Evolutionary conservation across 2,888 invertebrate species (phyloP), one percentile per base, ranked within the genome.

Genomic region (Eilema griseolum): DNA sequence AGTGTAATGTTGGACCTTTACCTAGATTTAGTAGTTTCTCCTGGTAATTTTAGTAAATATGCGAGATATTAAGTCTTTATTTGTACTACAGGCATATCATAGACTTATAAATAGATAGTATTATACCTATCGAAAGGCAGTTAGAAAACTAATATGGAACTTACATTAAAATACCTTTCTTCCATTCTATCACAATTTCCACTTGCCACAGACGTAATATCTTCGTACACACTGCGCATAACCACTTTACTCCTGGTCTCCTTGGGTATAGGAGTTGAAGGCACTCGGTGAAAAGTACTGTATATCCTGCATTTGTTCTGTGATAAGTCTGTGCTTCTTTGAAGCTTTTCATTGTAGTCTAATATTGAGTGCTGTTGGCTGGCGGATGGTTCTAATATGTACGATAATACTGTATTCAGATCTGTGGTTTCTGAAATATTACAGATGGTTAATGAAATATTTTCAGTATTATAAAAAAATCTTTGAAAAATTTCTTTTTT

Each of bases 331-430:
- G 86, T 78, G 5, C 84, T 85, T 31, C 86, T 86, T 61, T 89
- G 89, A 0, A 95, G 82, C 68, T 92, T 93, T 70, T 94, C 93
- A 3, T 91, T 93, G 77, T 88, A 89, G 14, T 92, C 91, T 37
- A 93, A 71, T 66, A 93, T 77, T 0, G 88, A 89, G 69, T 84
- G 81, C 33, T 90, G 88, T 20, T 88, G 83, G 8, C 76, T 72
- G 2, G 85, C 77, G 1, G 86, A 83, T 0, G 88, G 82, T 66
- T 92, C 89, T 14, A 93, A 75, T 46, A 93, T 85, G 2, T 86
- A 71, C 0, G 92, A 89, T 1, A 95, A 76, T 0, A 93, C 78
- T 20, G 81, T 63, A 1, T 81, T 73, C 3, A 92, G 71, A 23
- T 75, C 81, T n/a, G 86, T 78, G 0, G 71, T 56, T n/a, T 83